A percentile compares a stretch with the other conserved stretches of the same genome.
Conservation (phyloP, 2,888 invertebrate species). For the Agriopis leucophaearia region DNA sequence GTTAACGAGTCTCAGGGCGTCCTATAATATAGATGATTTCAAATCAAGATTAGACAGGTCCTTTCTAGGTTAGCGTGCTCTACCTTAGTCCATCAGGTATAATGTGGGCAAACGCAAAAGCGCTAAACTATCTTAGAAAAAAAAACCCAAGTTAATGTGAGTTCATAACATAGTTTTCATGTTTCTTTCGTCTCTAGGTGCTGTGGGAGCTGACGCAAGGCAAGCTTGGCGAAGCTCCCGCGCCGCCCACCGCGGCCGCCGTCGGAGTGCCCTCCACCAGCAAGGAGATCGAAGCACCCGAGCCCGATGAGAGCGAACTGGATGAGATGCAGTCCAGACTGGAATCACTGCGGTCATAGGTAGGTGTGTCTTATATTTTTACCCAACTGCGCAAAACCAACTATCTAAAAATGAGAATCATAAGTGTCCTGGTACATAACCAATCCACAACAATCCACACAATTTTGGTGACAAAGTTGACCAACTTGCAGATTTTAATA, state of each 20-base stretch:
- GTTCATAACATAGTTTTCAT: not conserved
- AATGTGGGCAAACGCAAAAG: too few relatives aligned
- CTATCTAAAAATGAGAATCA: too few relatives aligned
- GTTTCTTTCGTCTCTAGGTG: constrained; percentile 76
- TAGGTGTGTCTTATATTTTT: not conserved
- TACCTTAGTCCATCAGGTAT: too few relatives aligned
- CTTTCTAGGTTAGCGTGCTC: too few relatives aligned
- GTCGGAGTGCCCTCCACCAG: constrained; percentile 83
- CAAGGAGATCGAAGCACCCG: constrained; percentile 83
- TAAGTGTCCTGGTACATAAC: not conserved
- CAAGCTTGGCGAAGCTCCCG: constrained; percentile 96
- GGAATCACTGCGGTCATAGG: constrained; percentile 93
- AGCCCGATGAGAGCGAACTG: constrained; percentile 93
- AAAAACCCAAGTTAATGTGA: not conserved
- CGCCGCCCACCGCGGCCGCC: constrained; percentile 88
- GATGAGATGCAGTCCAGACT: constrained; percentile 96
- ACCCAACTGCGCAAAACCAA: too few relatives aligned
- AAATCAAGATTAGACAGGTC: too few relatives aligned
- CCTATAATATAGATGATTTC: too few relatives aligned
- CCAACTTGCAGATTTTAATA: too few relatives aligned
- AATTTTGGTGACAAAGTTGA: too few relatives aligned
- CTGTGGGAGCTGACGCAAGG: constrained; percentile 97
- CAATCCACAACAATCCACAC: not conserved
- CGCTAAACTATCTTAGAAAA: too few relatives aligned
- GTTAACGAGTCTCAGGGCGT: too few relatives aligned